Conservation (phyloP, 2,797 vertebrate species). For the Synanceia verrucosa region DNA sequence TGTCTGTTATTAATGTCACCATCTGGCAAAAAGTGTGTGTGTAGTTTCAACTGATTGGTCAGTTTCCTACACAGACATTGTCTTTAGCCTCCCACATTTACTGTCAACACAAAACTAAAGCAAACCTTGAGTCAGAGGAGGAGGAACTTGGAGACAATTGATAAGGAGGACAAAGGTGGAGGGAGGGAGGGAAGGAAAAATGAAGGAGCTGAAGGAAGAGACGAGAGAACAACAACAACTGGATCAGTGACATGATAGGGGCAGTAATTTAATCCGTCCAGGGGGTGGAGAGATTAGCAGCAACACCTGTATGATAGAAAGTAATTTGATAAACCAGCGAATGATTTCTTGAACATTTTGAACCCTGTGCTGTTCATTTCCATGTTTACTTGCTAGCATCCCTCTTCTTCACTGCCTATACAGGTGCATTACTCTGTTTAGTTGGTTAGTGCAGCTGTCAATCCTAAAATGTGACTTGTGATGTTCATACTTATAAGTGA, state of each 20-base stretch:
- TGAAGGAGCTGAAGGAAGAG: background rate
- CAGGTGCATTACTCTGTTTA: background rate
- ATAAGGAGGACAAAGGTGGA: slow-evolving; percentile 24
- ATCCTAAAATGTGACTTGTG: background rate
- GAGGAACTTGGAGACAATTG: slow-evolving; percentile 37
- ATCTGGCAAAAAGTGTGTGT: background rate
- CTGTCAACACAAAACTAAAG: slow-evolving; percentile 18
- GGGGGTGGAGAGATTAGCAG: background rate
- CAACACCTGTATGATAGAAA: background rate
- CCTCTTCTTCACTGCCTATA: background rate
- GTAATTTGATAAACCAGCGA: background rate
- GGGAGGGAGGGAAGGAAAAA: slow-evolving; percentile 20
- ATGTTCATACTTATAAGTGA: background rate
- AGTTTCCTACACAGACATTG: background rate
- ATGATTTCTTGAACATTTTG: background rate
- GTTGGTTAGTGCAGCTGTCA: background rate
- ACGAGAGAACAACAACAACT: background rate
- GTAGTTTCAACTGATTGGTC: background rate
- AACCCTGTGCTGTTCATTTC: background rate
- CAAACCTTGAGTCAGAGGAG: slow-evolving; percentile 18
- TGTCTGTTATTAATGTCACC: background rate
- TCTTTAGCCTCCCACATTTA: background rate
- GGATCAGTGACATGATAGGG: background rate
- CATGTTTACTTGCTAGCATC: background rate
- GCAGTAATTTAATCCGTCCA: background rate